Evolutionary conservation across 2,888 invertebrate species (phyloP), one percentile per base, ranked within the genome.

Genomic region (Rotaria magnacalcarata): DNA sequence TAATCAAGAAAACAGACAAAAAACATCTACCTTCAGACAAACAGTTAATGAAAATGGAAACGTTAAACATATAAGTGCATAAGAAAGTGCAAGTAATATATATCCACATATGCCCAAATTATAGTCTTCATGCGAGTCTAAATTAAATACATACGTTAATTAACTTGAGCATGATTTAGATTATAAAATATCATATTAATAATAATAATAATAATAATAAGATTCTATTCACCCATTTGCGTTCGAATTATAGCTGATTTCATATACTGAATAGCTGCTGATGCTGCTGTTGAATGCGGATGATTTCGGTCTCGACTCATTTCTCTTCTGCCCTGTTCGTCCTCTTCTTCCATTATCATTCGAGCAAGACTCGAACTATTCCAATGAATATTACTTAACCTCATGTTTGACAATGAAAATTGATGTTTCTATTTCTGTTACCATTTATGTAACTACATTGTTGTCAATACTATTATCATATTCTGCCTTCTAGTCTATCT

Each of bases 71-170:
- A 87, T 84, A 47, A 87, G 60, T 24, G 60, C 84, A 85, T 87
- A 87, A 34, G 87, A 85, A 52, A 87, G 56, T 47, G 43, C 47
- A 16, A 87, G n/a, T 52, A 87, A 50, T 50, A 85, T 85, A 54
- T 74, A 87, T n/a, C 87, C 87, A 52, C 87, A 87, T 60, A 84
- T 85, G 88, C 94, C 95, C 47, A 80, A 14, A 47, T 10, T 47
- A 80, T 80, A 80, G 24, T 80, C 80, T 80, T 47, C 47, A 47
- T 80, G 80, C 0, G 80, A 80, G 47, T 80, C 80, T 80, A 80
- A 75, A 43, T 43, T 16, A 75, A 16, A 43, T 2, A 75, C 43
- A 75, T 19, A 43, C 21, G 34, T 34, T 41, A 43, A 0, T 11
- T 52, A 52, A 14, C 4, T 4, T 21, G 6, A 16, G 16, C 4